phyloP scores from a whole-genome alignment of 2,797 vertebrate genomes.

The Prunella strophiata region DNA sequence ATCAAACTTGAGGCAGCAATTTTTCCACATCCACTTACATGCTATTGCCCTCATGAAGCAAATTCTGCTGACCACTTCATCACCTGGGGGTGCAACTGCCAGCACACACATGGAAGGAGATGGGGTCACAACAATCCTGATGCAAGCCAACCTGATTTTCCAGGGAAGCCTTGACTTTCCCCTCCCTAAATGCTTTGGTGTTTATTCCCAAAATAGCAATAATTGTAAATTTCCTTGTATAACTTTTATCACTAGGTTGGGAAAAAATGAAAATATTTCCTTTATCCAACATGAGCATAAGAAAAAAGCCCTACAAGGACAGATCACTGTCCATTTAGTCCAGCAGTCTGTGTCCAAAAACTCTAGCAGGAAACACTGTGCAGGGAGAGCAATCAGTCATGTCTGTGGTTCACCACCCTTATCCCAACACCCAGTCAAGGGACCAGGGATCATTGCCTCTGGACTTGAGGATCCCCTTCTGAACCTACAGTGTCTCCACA shows the following conservation, averaged over 20 bases:
- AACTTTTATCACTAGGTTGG: neutral
- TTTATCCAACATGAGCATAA: neutral
- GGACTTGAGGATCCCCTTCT: neutral
- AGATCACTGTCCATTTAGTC: neutral
- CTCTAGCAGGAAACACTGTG: neutral
- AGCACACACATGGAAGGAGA: neutral
- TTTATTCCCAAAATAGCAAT: neutral
- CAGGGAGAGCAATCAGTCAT: neutral
- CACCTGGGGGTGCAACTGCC: fast-evolving
- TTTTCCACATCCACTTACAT: neutral
- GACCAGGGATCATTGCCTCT: neutral
- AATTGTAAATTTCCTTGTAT: neutral
- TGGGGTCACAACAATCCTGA: neutral
- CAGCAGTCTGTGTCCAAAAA: neutral
- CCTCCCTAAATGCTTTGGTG: neutral
- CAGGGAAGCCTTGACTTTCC: neutral
- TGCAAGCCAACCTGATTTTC: neutral
- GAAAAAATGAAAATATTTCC: neutral
- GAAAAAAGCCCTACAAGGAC: neutral
- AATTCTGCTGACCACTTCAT: neutral
- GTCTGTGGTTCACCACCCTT: neutral
- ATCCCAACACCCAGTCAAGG: neutral
- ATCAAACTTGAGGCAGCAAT: neutral
- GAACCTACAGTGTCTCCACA: neutral
- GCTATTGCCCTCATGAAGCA: neutral